A percentile compares a stretch with the other conserved stretches of the same genome.
Evolutionary conservation across 2,113 vertebrate genomes (phyloP).

Genomic region (Sapayoa aenigma): DNA sequence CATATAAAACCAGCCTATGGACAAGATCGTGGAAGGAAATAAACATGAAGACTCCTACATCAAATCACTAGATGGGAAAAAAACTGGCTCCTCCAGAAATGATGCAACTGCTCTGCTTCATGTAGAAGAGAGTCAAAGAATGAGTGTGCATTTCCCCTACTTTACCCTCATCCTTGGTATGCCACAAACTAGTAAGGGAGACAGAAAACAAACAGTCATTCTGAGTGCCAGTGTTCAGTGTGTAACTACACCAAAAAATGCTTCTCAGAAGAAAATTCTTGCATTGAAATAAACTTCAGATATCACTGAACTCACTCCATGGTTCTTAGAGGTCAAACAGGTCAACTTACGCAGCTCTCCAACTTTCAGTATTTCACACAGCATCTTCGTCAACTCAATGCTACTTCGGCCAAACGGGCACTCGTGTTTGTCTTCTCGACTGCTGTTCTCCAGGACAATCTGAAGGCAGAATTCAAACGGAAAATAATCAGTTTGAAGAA

Average conservation of each 20-base stretch:
- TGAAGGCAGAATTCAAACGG: conserved; percentile 50
- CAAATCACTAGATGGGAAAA: accelerated
- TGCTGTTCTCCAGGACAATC: conserved; percentile 99
- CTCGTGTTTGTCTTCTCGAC: conserved; percentile 97
- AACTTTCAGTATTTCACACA: conserved; percentile 97
- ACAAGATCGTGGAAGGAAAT: accelerated
- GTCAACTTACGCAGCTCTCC: conserved; percentile 94
- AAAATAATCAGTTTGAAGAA: background rate
- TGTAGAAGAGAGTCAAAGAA: background rate
- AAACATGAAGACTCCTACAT: background rate
- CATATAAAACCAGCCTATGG: background rate
- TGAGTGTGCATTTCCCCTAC: background rate
- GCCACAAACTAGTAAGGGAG: background rate
- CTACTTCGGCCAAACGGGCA: conserved; percentile 98
- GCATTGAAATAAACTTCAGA: background rate
- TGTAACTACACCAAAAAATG: accelerated
- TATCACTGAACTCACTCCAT: background rate
- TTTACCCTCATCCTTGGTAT: background rate
- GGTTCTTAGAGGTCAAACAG: background rate
- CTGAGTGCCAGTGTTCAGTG: background rate
- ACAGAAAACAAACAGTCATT: background rate
- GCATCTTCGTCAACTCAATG: conserved; percentile 98
- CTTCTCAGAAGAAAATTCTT: background rate
- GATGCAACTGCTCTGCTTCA: background rate
- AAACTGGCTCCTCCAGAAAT: background rate